Conservation (phyloP, 2,113 vertebrate species). For the Percopsis transmontana region DNA sequence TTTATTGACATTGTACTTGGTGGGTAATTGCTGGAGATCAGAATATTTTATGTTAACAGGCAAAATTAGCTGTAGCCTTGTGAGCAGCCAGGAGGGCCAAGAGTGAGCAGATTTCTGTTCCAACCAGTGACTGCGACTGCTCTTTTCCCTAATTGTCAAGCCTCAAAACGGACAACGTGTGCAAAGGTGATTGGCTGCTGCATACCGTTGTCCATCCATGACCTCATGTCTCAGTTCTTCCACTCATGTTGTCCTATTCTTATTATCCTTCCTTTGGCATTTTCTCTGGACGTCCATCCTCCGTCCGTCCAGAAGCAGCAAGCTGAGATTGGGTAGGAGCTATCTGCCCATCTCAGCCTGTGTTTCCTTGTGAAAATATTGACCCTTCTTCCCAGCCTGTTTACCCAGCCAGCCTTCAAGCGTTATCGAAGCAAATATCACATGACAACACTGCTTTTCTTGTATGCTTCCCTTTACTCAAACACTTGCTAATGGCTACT, state of each 20-base stretch:
- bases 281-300: constrained; percentile 31
- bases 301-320: constrained; percentile 31
- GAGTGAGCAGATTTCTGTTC: too few relatives aligned
- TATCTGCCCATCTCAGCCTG: constrained; percentile 54
- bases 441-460: constrained; percentile 60
- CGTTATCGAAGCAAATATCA: constrained; percentile 75
- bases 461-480: constrained; percentile 62
- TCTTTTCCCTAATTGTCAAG: too few relatives aligned
- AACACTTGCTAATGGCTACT: constrained; percentile 66
- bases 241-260: not conserved
- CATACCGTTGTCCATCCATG: too few relatives aligned
- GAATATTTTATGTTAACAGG: not conserved
- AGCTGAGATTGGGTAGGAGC: constrained; percentile 41
- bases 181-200: too few relatives aligned
- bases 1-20: not conserved
- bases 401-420: constrained; percentile 76
- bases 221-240: not conserved
- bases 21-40: not conserved
- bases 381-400: constrained; percentile 72
- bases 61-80: too few relatives aligned
- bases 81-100: too few relatives aligned
- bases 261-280: constrained; percentile 3
- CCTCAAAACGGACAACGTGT: too few relatives aligned
- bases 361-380: constrained; percentile 80
- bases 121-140: too few relatives aligned